phyloP scores from a whole-genome alignment of 2,113 vertebrate genomes.

The Nansenia antarctica region DNA sequence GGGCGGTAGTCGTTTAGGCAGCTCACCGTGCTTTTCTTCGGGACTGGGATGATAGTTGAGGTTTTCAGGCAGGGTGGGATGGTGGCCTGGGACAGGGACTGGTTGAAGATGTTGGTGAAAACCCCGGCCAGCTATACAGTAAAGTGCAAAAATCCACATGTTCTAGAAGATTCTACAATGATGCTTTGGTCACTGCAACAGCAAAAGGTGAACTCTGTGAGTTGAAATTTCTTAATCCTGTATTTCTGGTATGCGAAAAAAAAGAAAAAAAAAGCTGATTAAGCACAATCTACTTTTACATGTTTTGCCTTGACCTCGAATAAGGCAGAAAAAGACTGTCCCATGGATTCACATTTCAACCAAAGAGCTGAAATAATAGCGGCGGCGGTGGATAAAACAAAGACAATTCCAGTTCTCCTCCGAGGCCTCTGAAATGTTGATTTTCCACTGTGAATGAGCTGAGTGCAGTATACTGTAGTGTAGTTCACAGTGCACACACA shows the following conservation, averaged over 20 bases:
- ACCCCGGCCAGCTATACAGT: too few species aligned
- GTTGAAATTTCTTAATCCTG: slow-evolving; percentile 1
- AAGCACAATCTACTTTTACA: slow-evolving; percentile 7
- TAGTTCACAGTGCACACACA: slow-evolving; percentile 42
- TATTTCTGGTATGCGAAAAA: slow-evolving; percentile 16
- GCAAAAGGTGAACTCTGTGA: too few species aligned
- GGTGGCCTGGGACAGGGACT: too few species aligned
- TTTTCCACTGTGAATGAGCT: slow-evolving; percentile 46
- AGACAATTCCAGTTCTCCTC: slow-evolving; percentile 52
- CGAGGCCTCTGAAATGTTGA: slow-evolving; percentile 43
- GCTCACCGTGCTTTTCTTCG: too few species aligned
- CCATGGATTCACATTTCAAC: slow-evolving; percentile 51
- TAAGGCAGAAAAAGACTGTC: slow-evolving; percentile 43
- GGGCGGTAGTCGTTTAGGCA: too few species aligned
- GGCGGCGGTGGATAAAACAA: slow-evolving; percentile 50
- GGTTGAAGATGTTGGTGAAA: too few species aligned
- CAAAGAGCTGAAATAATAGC: slow-evolving; percentile 45
- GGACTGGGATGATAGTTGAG: too few species aligned
- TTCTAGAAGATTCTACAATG: too few species aligned
- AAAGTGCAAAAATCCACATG: too few species aligned
- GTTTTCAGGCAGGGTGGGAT: too few species aligned
- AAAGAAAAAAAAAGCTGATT: slow-evolving; percentile 12
- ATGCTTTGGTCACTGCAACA: too few species aligned
- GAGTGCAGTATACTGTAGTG: slow-evolving; percentile 40
- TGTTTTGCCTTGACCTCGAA: slow-evolving; percentile 37